These are phyloP conservation scores for Aporophyla nigra DNA, from an alignment of 2,888 invertebrate genomes.

Conservation along the genomic window DNA sequence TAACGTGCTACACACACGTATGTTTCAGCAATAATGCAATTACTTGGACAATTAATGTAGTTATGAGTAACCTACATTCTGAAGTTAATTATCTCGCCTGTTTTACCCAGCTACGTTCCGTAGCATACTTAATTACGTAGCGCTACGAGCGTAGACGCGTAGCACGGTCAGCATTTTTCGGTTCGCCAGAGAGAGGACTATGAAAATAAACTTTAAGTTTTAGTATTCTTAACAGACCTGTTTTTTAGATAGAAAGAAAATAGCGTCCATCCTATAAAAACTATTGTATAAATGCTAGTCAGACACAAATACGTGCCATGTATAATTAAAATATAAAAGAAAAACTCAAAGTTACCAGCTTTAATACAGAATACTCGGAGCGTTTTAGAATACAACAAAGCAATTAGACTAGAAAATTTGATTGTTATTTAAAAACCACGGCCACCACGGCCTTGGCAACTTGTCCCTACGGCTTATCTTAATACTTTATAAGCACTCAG, in stretches of 20 bases:
- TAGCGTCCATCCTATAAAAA: conserved; percentile 8
- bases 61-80: conserved; percentile 57
- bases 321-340: conserved; percentile 24
- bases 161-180: conserved; percentile 35
- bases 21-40: conserved; percentile 29
- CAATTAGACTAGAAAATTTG: conserved; percentile 46
- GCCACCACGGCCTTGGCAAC: conserved; percentile 22
- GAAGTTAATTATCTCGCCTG: conserved; percentile 45
- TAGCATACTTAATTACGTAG: conserved; percentile 63
- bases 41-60: conserved; percentile 37
- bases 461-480: conserved; percentile 41
- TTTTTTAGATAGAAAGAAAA: neutral
- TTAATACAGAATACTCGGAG: conserved; percentile 14
- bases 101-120: conserved; percentile 58
- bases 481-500: conserved; percentile 58
- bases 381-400: conserved; percentile 37
- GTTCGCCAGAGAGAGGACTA: neutral
- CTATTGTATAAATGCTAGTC: neutral
- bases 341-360: conserved; percentile 4
- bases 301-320: conserved; percentile 15
- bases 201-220: neutral
- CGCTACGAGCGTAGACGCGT: conserved; percentile 65
- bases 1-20: neutral
- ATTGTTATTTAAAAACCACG: conserved; percentile 37
- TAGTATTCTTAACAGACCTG: neutral